Evolutionary conservation across 2,113 vertebrate genomes (phyloP), one percentile per base, ranked within the genome.

Genomic region (Acrocephalus arundinaceus): DNA sequence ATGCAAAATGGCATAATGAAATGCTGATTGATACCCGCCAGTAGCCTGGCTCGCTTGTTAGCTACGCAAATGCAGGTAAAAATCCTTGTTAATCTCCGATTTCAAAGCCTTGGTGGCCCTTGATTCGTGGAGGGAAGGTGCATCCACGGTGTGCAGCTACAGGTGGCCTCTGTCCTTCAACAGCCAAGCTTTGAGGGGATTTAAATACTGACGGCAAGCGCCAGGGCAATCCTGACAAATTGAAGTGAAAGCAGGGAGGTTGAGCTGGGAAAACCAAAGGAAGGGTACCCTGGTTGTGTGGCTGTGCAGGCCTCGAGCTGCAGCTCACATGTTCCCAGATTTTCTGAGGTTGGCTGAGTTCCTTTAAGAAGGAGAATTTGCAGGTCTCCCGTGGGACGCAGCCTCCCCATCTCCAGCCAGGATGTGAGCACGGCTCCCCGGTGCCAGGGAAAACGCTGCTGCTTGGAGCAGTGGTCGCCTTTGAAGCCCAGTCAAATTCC

Each of bases 1-100:
- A 91, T 85, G 84, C 63, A 20, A 70, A 58, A 68, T 58, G 87
- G 91, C 91, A 90, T 87, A 82, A 94, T 65, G 89, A 91, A 94
- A 92, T 74, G 82, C 90, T 92, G 88, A 95, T 90, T 90, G 95
- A 96, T 96, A 93, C 45, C 81, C 37, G 17, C 84, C 72, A 70
- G 89, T 71, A 95, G 85, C 46, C 80, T 7, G n/a, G 66, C 62
- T 72, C 2, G 2, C 89, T 78, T 28, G 71, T 51, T 76, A 71
- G 80, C 73, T 80, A 87, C 79, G 15, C 74, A 76, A 89, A 96
- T 25, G 59, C 37, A 48, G 75, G 79, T 86, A 87, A 86, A 45
- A 93, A 80, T 25, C 92, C 77, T 61, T 83, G 59, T 80, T 88
- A n/a, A 81, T 25, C 33, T 90, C 23, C 13, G 13, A 62, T 94